Evolutionary conservation across 2,113 vertebrate genomes (phyloP).

Genomic region (Cryptoleucopteryx plumbea): DNA sequence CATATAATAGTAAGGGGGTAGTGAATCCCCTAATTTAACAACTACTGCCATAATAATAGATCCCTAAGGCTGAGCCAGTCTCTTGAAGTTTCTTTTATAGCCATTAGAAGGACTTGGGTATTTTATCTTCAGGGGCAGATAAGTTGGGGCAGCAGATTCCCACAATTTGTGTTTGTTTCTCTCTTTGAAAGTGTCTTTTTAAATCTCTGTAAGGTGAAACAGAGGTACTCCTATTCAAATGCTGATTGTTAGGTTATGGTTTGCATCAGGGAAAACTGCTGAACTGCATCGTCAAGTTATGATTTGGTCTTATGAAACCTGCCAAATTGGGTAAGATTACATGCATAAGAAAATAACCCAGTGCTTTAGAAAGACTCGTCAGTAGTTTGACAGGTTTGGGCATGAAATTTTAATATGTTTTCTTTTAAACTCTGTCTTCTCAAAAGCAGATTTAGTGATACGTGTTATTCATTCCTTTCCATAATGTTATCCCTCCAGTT

Average conservation of each 20-base stretch:
- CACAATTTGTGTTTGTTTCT: background rate
- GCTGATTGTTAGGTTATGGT: background rate
- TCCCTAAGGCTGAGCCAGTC: background rate
- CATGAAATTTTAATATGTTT: constrained; percentile 59
- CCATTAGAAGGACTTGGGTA: background rate
- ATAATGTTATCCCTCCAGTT: background rate
- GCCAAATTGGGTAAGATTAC: constrained; percentile 7
- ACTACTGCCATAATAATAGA: background rate
- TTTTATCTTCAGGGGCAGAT: background rate
- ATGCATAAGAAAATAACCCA: constrained; percentile 32
- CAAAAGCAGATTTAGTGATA: background rate
- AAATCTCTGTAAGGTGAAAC: background rate
- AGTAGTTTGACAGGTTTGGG: constrained; percentile 15
- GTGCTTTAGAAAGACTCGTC: constrained; percentile 1
- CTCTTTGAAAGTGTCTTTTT: background rate
- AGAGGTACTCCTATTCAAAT: background rate
- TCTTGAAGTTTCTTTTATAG: background rate
- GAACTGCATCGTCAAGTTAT: constrained; percentile 16
- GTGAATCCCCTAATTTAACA: background rate
- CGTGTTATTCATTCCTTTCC: background rate
- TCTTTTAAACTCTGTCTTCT: constrained; percentile 29
- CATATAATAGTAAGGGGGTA: background rate
- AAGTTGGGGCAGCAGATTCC: background rate
- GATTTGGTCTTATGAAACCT: constrained; percentile 23
- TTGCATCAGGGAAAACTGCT: constrained; percentile 10